Evolutionary conservation across 2,113 vertebrate genomes (phyloP).

Genomic region (Phrynocephalus versicolor): DNA sequence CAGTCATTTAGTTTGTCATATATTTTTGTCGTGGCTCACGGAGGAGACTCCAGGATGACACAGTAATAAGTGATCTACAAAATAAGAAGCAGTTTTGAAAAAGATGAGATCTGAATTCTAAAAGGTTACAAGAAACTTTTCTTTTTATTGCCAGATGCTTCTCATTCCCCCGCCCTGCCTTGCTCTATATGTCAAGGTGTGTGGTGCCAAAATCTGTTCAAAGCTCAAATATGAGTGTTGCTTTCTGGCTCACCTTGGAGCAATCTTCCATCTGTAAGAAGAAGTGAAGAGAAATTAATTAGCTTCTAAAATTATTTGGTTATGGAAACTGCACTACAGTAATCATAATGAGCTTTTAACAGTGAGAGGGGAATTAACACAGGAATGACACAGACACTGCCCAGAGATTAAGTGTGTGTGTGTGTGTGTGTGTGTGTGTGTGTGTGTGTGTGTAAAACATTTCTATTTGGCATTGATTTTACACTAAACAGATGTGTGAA

Average conservation of each 20-base stretch:
- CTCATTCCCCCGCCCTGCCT: too few species aligned
- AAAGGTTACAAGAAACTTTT: constrained; percentile 11
- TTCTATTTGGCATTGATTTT: not conserved
- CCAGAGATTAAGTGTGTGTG: constrained; percentile 20
- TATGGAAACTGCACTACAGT: not conserved
- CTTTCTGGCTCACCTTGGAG: constrained; percentile 24
- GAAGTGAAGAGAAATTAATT: constrained; percentile 26
- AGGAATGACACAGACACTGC: not conserved
- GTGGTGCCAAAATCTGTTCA: constrained; percentile 7
- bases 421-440: constrained; percentile 6
- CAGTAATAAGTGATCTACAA: not conserved
- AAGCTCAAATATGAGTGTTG: constrained; percentile 27
- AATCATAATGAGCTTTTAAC: constrained; percentile 11
- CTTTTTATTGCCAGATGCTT: constrained; percentile 17
- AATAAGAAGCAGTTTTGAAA: constrained; percentile 13
- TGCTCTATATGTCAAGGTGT: not conserved
- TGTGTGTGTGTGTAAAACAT: not conserved
- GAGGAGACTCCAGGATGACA: not conserved
- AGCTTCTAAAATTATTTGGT: constrained; percentile 14
- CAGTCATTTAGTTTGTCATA: not conserved
- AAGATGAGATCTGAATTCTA: constrained; percentile 9
- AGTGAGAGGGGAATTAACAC: constrained; percentile 19
- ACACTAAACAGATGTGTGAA: constrained; percentile 36
- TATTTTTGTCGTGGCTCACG: not conserved
- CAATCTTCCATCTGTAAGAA: constrained; percentile 16